Percentiles rank a stretch among this genome's conserved stretches.
Evolutionary conservation across 2,797 vertebrate species (phyloP).

Genomic region (Okamejei kenojei): DNA sequence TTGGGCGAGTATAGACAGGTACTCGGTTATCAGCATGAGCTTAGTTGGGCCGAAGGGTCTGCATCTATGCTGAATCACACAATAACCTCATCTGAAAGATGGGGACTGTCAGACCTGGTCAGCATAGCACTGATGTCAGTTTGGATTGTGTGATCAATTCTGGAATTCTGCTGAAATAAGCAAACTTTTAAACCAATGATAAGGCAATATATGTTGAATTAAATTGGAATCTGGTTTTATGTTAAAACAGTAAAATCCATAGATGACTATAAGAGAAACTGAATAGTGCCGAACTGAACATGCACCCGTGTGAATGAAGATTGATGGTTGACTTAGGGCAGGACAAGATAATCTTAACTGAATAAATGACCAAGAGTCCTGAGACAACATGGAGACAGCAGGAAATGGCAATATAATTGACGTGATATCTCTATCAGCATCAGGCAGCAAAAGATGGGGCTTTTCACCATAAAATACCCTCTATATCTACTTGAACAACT

Average conservation of each 20-base stretch:
- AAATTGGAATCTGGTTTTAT: neutral
- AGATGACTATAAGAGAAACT: neutral
- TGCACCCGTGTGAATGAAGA: neutral
- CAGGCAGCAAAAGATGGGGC: neutral
- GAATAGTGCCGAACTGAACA: neutral
- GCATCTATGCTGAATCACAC: no score
- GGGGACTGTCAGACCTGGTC: no score
- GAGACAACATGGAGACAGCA: neutral
- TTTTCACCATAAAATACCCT: neutral
- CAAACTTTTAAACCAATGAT: neutral
- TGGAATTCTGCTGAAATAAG: neutral
- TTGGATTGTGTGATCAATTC: neutral
- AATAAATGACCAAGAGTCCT: neutral
- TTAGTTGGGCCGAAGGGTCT: no score
- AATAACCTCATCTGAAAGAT: neutral
- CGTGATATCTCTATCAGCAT: neutral
- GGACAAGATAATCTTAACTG: neutral
- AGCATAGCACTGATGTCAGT: neutral
- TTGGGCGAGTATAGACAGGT: no score
- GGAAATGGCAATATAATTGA: neutral
- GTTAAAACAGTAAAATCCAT: neutral
- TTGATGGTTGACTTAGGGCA: neutral
- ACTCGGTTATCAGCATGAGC: no score
- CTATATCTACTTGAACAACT: neutral
- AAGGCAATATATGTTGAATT: no score